Evolutionary conservation across 92 coral and sea anemone genomes (phyloP).

Genomic region (Epizoanthus rinbou): DNA sequence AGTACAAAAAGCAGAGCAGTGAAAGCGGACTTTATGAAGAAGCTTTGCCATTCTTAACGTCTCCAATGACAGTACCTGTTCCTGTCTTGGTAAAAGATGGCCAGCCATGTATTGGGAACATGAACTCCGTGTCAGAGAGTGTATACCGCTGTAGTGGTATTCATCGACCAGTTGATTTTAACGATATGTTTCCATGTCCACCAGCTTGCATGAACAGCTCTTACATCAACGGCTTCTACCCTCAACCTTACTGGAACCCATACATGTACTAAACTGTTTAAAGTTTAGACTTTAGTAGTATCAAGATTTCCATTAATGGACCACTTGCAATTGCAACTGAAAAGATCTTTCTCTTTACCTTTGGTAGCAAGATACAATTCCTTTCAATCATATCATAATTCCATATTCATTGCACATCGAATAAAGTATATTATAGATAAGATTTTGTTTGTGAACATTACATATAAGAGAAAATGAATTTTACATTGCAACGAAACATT

Average conservation of each 20-base stretch:
- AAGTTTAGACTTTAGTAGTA: too few relatives aligned
- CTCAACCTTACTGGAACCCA: slow-evolving; percentile 34
- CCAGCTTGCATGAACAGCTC: slow-evolving; percentile 10
- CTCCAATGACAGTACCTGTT: slow-evolving; percentile 70
- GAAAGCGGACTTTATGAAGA: slow-evolving; percentile 44
- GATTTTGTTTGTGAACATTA: too few relatives aligned
- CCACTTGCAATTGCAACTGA: too few relatives aligned
- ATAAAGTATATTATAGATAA: too few relatives aligned
- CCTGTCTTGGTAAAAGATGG: slow-evolving; percentile 82
- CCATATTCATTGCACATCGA: too few relatives aligned
- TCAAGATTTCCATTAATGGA: too few relatives aligned
- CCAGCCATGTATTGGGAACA: slow-evolving; percentile 50
- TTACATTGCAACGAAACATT: too few relatives aligned
- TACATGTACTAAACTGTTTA: slow-evolving; percentile 1
- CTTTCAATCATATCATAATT: too few relatives aligned
- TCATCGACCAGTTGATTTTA: slow-evolving; percentile 28
- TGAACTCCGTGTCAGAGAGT: slow-evolving; percentile 28
- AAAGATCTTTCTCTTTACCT: too few relatives aligned
- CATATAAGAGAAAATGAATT: too few relatives aligned
- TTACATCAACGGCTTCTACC: slow-evolving; percentile 27
- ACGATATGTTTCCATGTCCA: slow-evolving; percentile 26
- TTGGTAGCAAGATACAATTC: too few relatives aligned
- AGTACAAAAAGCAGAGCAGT: slow-evolving; percentile 40
- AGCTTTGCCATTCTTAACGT: slow-evolving; percentile 42
- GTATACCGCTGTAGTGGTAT: slow-evolving; percentile 24